Conservation (phyloP, 2,797 vertebrate genomes). For the Spatula clypeata region DNA sequence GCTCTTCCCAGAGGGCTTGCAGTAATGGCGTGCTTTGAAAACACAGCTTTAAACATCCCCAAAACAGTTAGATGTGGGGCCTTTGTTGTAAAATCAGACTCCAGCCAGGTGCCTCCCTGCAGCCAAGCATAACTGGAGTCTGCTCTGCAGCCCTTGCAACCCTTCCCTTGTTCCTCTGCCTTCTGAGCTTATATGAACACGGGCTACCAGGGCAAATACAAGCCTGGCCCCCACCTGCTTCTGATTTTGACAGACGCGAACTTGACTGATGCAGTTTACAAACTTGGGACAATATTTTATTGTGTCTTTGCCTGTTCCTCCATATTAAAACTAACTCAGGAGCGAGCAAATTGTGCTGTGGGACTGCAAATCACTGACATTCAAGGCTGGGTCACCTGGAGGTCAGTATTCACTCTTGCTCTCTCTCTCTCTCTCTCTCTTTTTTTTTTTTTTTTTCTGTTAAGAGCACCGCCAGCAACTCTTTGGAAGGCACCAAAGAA, state of each 20-base stretch:
- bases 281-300: neutral
- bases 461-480: neutral
- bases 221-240: neutral
- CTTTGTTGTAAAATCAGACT: neutral
- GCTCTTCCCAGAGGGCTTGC: neutral
- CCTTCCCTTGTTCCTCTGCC: neutral
- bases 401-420: neutral
- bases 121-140: neutral
- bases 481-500: neutral
- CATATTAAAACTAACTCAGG: neutral
- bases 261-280: neutral
- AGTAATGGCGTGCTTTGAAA: neutral
- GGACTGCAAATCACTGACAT: neutral
- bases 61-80: neutral
- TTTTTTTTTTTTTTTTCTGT: neutral
- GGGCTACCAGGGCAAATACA: neutral
- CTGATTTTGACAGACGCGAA: neutral
- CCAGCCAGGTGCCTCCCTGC: neutral
- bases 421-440: neutral
- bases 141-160: neutral
- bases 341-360: neutral
- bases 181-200: neutral
- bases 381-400: conserved; percentile 27
- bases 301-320: conserved; percentile 15
- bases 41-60: neutral